These are phyloP conservation scores for Australoheros facetus DNA, from an alignment of 2,797 vertebrate species.

Conservation along the genomic window DNA sequence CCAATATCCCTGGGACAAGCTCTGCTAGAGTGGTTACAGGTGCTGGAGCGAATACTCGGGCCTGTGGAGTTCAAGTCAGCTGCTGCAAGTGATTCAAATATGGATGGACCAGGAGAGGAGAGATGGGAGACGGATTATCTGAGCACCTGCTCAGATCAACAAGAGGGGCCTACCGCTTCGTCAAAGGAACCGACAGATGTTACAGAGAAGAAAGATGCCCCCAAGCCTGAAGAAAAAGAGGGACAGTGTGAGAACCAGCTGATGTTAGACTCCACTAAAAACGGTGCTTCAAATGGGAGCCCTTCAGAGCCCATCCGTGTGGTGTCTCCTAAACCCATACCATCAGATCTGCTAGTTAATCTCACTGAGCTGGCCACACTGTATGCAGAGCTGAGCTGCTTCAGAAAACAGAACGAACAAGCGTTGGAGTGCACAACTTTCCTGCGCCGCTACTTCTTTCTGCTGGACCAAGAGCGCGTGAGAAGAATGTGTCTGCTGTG, in stretches of 20 bases:
- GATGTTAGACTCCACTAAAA: conserved; percentile 27
- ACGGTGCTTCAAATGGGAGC: conserved; percentile 3
- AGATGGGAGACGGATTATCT: conserved; percentile 31
- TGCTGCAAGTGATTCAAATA: background rate
- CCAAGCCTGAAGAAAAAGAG: conserved; percentile 25
- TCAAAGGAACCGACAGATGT: conserved; percentile 34
- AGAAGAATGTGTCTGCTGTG: conserved; percentile 86
- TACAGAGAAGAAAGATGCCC: conserved; percentile 12
- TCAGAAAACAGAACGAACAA: conserved; percentile 43
- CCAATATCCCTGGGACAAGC: conserved; percentile 77
- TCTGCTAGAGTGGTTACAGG: conserved; percentile 86
- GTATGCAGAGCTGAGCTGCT: conserved; percentile 86
- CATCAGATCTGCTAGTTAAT: conserved; percentile 76
- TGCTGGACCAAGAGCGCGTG: conserved; percentile 89
- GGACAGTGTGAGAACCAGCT: conserved; percentile 12
- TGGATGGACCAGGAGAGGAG: conserved; percentile 48
- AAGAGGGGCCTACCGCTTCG: conserved; percentile 15
- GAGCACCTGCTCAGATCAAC: conserved; percentile 45
- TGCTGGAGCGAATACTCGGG: conserved; percentile 81
- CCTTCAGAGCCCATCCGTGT: conserved; percentile 72
- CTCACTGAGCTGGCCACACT: conserved; percentile 85
- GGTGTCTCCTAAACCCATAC: conserved; percentile 75
- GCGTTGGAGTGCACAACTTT: conserved; percentile 71
- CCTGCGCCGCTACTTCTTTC: conserved; percentile 89
- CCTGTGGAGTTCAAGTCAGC: conserved; percentile 33